Evolutionary conservation across 2,113 vertebrate genomes (phyloP), one percentile per base, ranked within the genome.

Genomic region (Hemicordylus capensis): DNA sequence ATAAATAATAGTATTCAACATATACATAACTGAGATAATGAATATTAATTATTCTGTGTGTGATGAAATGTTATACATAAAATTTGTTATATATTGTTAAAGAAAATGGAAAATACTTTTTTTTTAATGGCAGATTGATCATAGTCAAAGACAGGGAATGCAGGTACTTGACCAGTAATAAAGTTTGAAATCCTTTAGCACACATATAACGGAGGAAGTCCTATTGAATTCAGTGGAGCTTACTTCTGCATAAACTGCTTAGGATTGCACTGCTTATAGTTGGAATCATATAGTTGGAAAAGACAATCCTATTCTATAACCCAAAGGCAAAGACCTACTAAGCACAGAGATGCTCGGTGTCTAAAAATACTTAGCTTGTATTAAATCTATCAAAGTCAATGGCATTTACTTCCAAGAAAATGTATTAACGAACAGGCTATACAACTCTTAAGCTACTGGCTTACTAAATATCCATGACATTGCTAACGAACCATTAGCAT

Each of bases 401-500:
- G 9, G 39, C 69, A 15, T 44, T 44, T 73, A n/a, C 54, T 59
- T 59, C 69, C 34, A 39, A 82, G 54, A 20, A 58, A 72, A 58
- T 58, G 80, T 58, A 31, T 72, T 82, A 19, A 72, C 26, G 37
- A 82, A 44, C 54, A 73, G 8, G 28, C 54, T 37, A 67, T 34
- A 69, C 64, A 51, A 80, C 46, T 79, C 80, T 78, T 93, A 74
- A 28, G n/a, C 46, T 54, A 84, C 1, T 39, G 70, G 67, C 63
- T 86, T 78, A 8, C 39, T 61, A n/a, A n/a, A 81, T 22, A 82
- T 77, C 88, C 86, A 44, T 0, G n/a, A 2, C 3, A 69, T 26
- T 20, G 75, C 73, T 48, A 64, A 90, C 11, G 58, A 85, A 76
- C 82, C 85, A 76, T 73, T 66, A 83, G 66, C 37, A 48, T 77